phyloP scores from a whole-genome alignment of 2,797 vertebrate genomes.

The Cynopterus sphinx region DNA sequence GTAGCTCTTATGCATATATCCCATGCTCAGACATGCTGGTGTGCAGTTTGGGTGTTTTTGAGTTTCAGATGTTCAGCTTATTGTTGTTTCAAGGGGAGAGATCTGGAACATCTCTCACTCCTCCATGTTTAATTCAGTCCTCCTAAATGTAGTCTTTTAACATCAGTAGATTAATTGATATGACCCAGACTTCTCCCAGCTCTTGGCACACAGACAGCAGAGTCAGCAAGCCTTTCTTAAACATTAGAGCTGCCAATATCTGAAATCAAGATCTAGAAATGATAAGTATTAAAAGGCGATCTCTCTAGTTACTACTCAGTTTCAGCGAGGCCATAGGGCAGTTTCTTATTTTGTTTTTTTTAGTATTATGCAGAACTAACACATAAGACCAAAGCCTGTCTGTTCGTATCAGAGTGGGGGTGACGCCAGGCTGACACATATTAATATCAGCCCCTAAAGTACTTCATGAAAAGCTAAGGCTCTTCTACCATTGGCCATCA shows the following conservation, averaged over 20 bases:
- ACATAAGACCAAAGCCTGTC: not conserved
- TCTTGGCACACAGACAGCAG: not conserved
- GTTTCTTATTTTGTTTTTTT: not conserved
- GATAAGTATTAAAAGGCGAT: not conserved
- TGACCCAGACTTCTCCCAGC: not conserved
- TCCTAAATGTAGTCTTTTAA: not conserved
- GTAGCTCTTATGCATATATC: no score
- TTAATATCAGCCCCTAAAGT: not conserved
- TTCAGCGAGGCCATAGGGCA: not conserved
- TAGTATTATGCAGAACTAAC: not conserved
- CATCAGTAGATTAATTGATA: not conserved
- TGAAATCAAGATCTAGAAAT: constrained; percentile 25
- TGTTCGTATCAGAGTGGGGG: not conserved
- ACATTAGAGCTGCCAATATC: not conserved
- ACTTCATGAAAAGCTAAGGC: not conserved
- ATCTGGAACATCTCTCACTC: no score
- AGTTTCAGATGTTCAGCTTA: no score
- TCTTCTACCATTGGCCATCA: not conserved
- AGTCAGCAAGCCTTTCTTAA: constrained; percentile 33
- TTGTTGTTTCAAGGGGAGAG: no score
- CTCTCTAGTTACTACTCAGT: not conserved
- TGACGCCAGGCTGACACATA: not conserved
- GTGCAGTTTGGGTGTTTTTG: no score
- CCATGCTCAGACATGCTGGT: no score
- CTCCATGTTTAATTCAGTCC: no score